Conservation (phyloP, 2,888 invertebrate genomes). For the Prenolepis imparis region DNA sequence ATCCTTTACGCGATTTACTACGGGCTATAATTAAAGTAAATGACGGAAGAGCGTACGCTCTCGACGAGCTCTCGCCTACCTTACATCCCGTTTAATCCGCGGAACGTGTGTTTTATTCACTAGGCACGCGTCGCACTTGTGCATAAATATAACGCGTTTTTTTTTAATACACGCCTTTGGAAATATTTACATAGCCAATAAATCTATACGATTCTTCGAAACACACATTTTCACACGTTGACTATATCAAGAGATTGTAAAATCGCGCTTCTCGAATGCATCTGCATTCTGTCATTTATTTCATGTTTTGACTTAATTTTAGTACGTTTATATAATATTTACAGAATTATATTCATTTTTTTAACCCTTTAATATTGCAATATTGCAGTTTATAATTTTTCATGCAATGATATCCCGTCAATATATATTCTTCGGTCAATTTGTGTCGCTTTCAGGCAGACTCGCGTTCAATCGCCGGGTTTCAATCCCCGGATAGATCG, state of each 20-base stretch:
- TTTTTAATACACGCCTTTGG: neutral
- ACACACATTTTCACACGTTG: neutral
- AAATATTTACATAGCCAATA: no score
- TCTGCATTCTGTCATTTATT: neutral
- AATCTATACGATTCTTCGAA: neutral
- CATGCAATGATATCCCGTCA: neutral
- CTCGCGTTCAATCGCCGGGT: conserved; percentile 29
- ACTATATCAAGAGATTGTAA: neutral
- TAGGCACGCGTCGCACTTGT: neutral
- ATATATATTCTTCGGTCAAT: conserved; percentile 32
- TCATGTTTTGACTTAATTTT: neutral
- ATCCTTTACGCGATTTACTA: conserved; percentile 15
- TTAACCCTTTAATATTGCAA: neutral
- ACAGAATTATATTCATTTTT: neutral
- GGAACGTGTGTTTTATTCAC: conserved; percentile 6
- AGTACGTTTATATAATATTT: neutral
- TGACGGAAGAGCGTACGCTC: neutral
- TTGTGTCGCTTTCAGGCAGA: neutral
- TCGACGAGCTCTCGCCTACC: neutral
- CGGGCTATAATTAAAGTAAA: conserved; percentile 27
- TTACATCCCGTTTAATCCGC: neutral
- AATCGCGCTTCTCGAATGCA: neutral
- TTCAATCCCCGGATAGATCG: conserved; percentile 42
- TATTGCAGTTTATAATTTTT: neutral
- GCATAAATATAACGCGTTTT: neutral